Percentiles rank a stretch among this genome's conserved stretches.
Evolutionary conservation across 1,140 invertebrate genomes (phyloP).

Genomic region (Neotoxoptera formosana): DNA sequence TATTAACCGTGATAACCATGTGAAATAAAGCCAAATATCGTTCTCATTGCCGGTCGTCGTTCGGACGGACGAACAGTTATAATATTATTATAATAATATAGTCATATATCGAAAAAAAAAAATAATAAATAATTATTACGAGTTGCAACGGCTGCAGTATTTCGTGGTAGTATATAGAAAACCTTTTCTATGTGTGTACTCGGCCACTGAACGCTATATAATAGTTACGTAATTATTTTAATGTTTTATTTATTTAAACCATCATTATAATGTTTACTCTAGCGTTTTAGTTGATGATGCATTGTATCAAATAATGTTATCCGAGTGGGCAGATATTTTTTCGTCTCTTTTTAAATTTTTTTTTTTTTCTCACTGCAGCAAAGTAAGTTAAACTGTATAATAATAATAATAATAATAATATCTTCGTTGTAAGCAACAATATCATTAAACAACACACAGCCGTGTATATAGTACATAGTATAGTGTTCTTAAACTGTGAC

Average conservation of each 20-base stretch:
- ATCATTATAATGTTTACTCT: neutral
- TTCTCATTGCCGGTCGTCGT: neutral
- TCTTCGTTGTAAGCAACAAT: neutral
- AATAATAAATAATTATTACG: neutral
- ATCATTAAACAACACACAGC: neutral
- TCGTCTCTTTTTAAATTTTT: neutral
- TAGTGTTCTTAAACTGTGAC: neutral
- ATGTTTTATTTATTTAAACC: constrained; percentile 2
- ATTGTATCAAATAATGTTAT: neutral
- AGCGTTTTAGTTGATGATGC: neutral
- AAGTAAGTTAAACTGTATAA: constrained; percentile 18
- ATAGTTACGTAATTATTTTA: constrained; percentile 8
- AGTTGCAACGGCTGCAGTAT: neutral
- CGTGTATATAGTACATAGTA: neutral
- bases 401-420: constrained; percentile 21
- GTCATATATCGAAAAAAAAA: no score
- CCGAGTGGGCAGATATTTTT: neutral
- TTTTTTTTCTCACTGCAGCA: neutral
- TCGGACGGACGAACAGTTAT: neutral
- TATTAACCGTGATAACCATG: neutral
- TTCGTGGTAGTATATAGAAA: neutral
- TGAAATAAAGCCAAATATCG: neutral
- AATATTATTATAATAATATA: no score
- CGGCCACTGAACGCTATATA: neutral
- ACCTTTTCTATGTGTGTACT: neutral